Evolutionary conservation across 2,888 invertebrate species (phyloP), one percentile per base, ranked within the genome.

Genomic region (Harpalus rubripes): DNA sequence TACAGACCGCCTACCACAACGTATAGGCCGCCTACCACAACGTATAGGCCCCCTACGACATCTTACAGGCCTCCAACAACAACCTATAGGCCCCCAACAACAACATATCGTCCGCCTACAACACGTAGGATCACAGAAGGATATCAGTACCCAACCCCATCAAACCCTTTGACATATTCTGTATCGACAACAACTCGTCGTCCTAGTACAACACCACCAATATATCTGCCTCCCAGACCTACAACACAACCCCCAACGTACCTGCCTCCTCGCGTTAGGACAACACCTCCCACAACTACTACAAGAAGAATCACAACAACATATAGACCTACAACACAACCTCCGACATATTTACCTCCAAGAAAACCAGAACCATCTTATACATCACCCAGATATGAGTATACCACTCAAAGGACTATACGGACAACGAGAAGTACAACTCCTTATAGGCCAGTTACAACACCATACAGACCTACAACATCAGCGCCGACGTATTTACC

Each of bases 281-380:
- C 44, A 8, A 32, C 68, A n/a, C 39, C 68, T 68, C 3, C 22
- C 22, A 22, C 22, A 22, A 68, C 72, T 12, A 81, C 63, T 0
- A 63, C 39, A 65, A 41, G 63, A 18, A 63, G 52, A 4, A 61
- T 52, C 0, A 81, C 81, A 10, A 61, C 81, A n/a, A 52, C 82
- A 15, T 68, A 58, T n/a, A 82, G 72, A 58, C 44, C 52, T 8
- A 83, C 82, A 56, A 81, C 81, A 7, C 83, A 74, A 44, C 59
- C 76, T 15, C 83, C 59, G 10, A 74, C 76, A 22, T 83, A 83
- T 76, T 83, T 83, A 18, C 83, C 83, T 15, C 83, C 83, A 7
- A 59, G 41, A 41, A 76, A 15, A 76, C 8, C 68, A 15, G 12
- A 65, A 10, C 32, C 41, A 8, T 8, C 18, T 41, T 22, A 18